phyloP scores from a whole-genome alignment of 2,113 vertebrate genomes.

The Xenopus tropicalis region UCB_Xtro_10.0 CM004447.2:103243501-103244000 shows the following conservation, averaged over 20 bases:
- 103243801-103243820: too few species aligned
- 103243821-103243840: too few species aligned
- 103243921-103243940: too few species aligned
- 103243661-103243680: slow-evolving; percentile 31
- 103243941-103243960: too few species aligned
- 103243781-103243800: background rate
- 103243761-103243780: background rate
- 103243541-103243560: slow-evolving; percentile 61
- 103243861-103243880: too few species aligned
- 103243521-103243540: slow-evolving; percentile 50
- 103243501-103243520: slow-evolving; percentile 54
- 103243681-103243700: slow-evolving; percentile 14
- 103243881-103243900: too few species aligned
- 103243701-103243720: slow-evolving; percentile 13
- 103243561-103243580: slow-evolving; percentile 54
- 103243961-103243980: too few species aligned
- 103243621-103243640: slow-evolving; percentile 48
- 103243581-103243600: slow-evolving; percentile 53
- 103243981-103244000: too few species aligned
- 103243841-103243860: too few species aligned
- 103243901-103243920: too few species aligned
- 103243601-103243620: slow-evolving; percentile 49
- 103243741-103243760: background rate
- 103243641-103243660: slow-evolving; percentile 43
- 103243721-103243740: slow-evolving; percentile 12